Conservation (phyloP, 2,113 vertebrate species). For the Sapajus apella region DNA sequence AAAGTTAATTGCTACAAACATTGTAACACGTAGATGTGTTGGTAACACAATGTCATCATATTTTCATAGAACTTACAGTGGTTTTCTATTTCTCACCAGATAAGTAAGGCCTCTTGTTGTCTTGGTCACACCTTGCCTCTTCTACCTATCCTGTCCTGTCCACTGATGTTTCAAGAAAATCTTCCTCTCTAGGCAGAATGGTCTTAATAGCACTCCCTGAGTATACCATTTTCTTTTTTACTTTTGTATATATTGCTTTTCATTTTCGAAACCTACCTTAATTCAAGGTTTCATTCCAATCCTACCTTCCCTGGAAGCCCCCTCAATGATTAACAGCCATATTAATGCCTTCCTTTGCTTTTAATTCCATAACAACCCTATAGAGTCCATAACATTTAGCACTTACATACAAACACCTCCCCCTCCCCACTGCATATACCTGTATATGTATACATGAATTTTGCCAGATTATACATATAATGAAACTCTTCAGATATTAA, state of each 20-base stretch:
- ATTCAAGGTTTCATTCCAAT: conserved; percentile 43
- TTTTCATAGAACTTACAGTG: conserved; percentile 4
- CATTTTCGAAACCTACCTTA: conserved; percentile 22
- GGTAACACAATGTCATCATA: not conserved
- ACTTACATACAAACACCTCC: not conserved
- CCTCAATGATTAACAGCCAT: not conserved
- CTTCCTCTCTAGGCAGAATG: not conserved
- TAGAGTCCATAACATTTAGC: not conserved
- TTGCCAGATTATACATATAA: conserved; percentile 7
- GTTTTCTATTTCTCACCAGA: not conserved
- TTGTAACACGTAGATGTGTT: not conserved
- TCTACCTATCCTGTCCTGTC: not conserved
- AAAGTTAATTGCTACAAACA: conserved; percentile 44
- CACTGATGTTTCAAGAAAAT: conserved; percentile 17
- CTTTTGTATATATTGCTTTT: conserved; percentile 19
- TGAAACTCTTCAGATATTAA: conserved; percentile 49
- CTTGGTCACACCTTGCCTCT: not conserved
- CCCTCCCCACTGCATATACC: not conserved
- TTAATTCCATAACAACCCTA: conserved; percentile 17
- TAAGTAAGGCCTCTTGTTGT: not conserved
- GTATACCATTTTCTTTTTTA: not conserved
- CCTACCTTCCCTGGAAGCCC: not conserved
- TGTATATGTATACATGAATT: not conserved
- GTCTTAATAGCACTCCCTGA: not conserved
- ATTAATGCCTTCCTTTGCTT: not conserved